Base-by-base conservation (phyloP, 2,113 vertebrate genomes). In the Trichechus manatus region DNA sequence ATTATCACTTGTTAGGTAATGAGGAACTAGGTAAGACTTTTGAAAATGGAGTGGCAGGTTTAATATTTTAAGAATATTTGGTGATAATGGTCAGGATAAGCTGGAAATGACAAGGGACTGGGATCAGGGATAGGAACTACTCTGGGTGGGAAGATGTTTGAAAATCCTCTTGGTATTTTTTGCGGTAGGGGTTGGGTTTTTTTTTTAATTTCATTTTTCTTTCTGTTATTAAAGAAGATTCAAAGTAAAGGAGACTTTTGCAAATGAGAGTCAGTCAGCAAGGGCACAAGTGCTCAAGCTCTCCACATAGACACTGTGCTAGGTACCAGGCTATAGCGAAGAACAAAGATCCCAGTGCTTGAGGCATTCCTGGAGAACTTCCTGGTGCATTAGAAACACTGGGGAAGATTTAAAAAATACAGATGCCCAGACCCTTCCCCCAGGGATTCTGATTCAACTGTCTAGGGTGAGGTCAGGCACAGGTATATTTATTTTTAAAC, bases 21-120 rank as follows among this genome's bases (percentile, higher is more conserved):
- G 42, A 11, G 27, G 75, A 47, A 47, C 25, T 36, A 92, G 87
- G 23, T 56, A 77, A 94, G 80, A 77, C 75, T 91, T 94, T 56
- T 68, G 44, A 87, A 81, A 74, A 86, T 7, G 4, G 83, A 63
- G 47, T 64, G 59, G 27, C n/a, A n/a, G 66, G 47, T 89, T 92
- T 80, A 53, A 10, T 84, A 87, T 77, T 94, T 90, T 86, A 66
- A n/a, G 29, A 87, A 39, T 33, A 88, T 90, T 36, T 81, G 47
- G 20, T 83, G 64, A 81, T 63, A 72, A 93, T 47, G 82, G 89
- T 81, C 63, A 93, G 47, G 47, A 50, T 89, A 33, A 88, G 79
- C 29, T 79, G 81, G 94, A 87, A 94, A 91, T 47, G 47, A 87
- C 9, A 42, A 42, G 59, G 77, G 39, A 64, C 50, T 29, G 25